These are phyloP conservation scores for Tapirus indicus DNA, from an alignment of 2,797 vertebrate genomes.

Conservation along the genomic window DNA sequence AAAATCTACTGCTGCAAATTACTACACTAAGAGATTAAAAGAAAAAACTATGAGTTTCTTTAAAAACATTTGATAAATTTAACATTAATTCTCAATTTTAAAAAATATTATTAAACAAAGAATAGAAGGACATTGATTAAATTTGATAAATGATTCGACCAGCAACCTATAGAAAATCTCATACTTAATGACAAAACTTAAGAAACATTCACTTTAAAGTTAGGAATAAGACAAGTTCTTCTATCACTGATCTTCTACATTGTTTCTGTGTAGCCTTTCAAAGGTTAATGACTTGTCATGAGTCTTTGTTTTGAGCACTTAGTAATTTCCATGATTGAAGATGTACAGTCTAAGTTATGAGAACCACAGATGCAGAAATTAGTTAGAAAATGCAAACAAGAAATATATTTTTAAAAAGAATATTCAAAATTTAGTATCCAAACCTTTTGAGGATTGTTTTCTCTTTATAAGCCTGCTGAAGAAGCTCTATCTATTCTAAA, in stretches of 20 bases:
- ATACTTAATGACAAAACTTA: background rate
- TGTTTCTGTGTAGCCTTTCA: background rate
- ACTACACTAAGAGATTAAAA: background rate
- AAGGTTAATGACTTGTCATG: background rate
- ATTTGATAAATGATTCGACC: slow-evolving; percentile 36
- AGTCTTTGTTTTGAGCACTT: background rate
- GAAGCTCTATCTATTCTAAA: background rate
- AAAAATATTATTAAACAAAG: slow-evolving; percentile 7
- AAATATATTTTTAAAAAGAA: slow-evolving; percentile 24
- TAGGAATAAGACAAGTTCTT: background rate
- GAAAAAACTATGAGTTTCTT: background rate
- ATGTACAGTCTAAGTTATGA: background rate
- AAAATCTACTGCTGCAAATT: slow-evolving; percentile 3
- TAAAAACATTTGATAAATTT: slow-evolving; percentile 34
- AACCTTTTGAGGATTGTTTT: slow-evolving; percentile 33
- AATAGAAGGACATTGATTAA: slow-evolving; percentile 21
- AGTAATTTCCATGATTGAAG: background rate
- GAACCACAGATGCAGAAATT: background rate
- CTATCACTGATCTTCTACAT: background rate
- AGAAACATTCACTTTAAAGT: background rate
- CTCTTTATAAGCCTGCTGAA: background rate
- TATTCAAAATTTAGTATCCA: slow-evolving; percentile 31
- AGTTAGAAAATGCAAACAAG: slow-evolving; percentile 13
- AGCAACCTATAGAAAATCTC: background rate
- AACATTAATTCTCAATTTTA: slow-evolving; percentile 14